phyloP scores from a whole-genome alignment of 1,140 invertebrate genomes.

The Tenebrio molitor region DNA sequence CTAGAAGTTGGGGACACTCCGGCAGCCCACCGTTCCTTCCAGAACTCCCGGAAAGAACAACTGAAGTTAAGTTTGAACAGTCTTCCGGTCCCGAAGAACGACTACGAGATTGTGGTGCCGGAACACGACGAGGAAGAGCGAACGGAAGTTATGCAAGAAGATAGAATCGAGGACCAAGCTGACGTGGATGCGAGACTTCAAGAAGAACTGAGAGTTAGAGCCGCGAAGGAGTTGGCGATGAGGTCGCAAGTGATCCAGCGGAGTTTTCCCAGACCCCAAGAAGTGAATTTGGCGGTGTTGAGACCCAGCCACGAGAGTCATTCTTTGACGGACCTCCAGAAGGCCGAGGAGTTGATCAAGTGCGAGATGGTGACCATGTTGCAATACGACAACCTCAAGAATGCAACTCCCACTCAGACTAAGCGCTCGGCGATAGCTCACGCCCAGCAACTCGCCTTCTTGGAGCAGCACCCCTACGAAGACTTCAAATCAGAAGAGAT shows the following conservation, averaged over 20 bases:
- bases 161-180: constrained; percentile 85
- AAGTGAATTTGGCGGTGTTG: constrained; percentile 87
- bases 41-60: constrained; percentile 78
- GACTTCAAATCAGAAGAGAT: constrained; percentile 81
- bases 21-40: constrained; percentile 72
- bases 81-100: constrained; percentile 93
- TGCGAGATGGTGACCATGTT: constrained; percentile 97
- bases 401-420: constrained; percentile 69
- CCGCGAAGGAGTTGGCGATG: constrained; percentile 79
- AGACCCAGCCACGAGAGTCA: constrained; percentile 79
- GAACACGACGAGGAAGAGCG: constrained; percentile 81
- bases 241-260: constrained; percentile 93
- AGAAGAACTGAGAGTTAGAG: constrained; percentile 70
- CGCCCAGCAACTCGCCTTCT: constrained; percentile 81
- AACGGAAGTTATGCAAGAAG: constrained; percentile 66
- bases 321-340: constrained; percentile 88
- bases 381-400: constrained; percentile 87
- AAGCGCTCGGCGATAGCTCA: constrained; percentile 69
- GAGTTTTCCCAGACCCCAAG: constrained; percentile 87
- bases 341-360: constrained; percentile 98
- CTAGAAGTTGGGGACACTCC: constrained; percentile 77
- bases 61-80: constrained; percentile 82
- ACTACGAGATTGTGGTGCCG: constrained; percentile 98
- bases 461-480: constrained; percentile 90
- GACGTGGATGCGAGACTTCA: constrained; percentile 85